Percentiles rank a stretch among this genome's conserved stretches.
phyloP scores from a whole-genome alignment of 1,140 invertebrate genomes.

The Lysiphlebus fabarum region DNA sequence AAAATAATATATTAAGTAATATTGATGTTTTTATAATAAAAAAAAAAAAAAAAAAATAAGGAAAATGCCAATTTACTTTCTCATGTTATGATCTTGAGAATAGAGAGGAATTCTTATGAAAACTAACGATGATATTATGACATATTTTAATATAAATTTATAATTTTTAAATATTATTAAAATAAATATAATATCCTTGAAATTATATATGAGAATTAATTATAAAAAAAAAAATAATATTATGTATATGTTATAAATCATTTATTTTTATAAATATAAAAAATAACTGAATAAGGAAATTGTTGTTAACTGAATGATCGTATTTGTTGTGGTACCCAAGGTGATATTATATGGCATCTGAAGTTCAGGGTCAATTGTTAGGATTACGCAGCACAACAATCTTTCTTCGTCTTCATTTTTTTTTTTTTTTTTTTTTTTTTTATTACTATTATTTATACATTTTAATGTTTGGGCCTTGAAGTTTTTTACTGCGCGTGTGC shows the following conservation, averaged over 20 bases:
- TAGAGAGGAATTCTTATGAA: no score
- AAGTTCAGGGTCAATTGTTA: constrained; percentile 51
- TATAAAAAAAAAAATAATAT: constrained; percentile 36
- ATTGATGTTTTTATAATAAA: no score
- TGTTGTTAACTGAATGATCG: constrained; percentile 27
- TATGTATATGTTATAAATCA: constrained; percentile 21
- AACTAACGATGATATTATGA: no score
- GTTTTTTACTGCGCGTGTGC: constrained; percentile 25
- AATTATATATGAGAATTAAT: no score
- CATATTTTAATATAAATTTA: background rate
- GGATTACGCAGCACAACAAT: constrained; percentile 34
- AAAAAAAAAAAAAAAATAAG: no score
- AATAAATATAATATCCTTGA: no score
- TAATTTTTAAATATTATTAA: no score
- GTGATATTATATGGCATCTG: constrained; percentile 26
- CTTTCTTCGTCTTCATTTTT: constrained; percentile 26
- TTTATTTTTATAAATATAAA: constrained; percentile 24
- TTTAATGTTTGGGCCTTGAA: constrained; percentile 47
- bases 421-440: constrained; percentile 33
- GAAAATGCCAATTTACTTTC: no score
- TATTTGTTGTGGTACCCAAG: constrained; percentile 3
- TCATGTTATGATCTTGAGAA: no score
- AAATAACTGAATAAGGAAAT: constrained; percentile 51
- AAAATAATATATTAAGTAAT: no score
- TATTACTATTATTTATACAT: constrained; percentile 29